A percentile compares a stretch with the other conserved stretches of the same genome.
Conservation (phyloP, 2,888 invertebrate genomes). For the Oscheius sp. region DNA sequence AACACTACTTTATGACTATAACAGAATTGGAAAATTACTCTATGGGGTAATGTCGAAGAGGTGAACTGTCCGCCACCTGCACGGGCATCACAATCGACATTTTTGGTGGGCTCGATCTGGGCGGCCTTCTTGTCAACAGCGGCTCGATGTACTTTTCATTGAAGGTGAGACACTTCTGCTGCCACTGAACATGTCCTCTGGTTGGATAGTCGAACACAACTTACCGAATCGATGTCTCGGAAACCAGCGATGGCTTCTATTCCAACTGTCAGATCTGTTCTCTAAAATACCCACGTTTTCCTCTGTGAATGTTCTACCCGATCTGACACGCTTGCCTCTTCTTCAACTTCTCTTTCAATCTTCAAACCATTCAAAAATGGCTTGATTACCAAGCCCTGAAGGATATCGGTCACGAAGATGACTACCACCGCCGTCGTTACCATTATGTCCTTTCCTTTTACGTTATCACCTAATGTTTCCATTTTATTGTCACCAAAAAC, state of each 20-base stretch:
- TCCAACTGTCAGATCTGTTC: background rate
- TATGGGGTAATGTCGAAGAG: no score
- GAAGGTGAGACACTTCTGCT: background rate
- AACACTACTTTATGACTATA: no score
- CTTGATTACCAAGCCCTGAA: constrained; percentile 96
- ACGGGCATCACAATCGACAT: no score
- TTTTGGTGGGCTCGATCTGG: no score
- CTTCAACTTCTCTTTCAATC: background rate
- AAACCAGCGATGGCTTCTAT: background rate
- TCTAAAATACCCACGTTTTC: background rate
- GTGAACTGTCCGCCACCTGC: no score
- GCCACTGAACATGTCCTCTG: constrained; percentile 1
- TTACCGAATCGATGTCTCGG: background rate
- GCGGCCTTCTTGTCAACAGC: background rate
- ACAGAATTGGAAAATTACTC: no score
- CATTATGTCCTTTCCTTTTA: constrained; percentile 92
- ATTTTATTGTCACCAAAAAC: background rate
- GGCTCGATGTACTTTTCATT: background rate
- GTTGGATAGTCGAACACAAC: background rate
- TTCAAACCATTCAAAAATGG: constrained; percentile 78
- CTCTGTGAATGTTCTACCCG: background rate
- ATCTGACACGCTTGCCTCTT: background rate
- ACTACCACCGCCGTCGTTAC: constrained; percentile 96
- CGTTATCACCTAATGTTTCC: constrained; percentile 74
- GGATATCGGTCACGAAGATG: constrained; percentile 97